Evolutionary conservation across 2,888 invertebrate species (phyloP), one percentile per base, ranked within the genome.

Genomic region (Brachyptera putata): DNA sequence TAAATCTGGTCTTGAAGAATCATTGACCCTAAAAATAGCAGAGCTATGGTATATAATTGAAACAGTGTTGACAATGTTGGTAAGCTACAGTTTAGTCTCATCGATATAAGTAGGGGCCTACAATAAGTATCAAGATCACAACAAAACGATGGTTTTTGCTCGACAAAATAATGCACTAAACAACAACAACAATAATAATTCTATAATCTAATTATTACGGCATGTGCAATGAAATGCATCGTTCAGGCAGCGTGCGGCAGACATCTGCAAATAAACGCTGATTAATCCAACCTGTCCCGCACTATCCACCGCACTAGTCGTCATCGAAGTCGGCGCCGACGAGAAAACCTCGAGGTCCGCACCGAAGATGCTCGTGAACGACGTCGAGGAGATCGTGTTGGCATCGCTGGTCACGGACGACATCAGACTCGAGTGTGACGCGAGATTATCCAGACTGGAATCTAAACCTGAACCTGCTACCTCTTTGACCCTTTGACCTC

Each of bases 301-400:
- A 37, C 39, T 11, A 3, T 43, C 43, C 2, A 4, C 16, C 2
- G 43, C 21, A 43, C 43, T 43, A 16, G 43, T 16, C 16, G 43
- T 43, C 43, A 43, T 43, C 3, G 43, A 43, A 3, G 11, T 11
- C 2, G 43, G 34, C 11, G 53, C 53, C 14, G 49, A 22, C 30
- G 46, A 24, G 22, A 60, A 59, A 36, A 62, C 25, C 43, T 62
- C 62, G 22, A 55, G 26, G 26, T 57, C 60, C n/a, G 56, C 56
- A 18, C 50, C 60, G 16, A 25, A 60, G 11, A 60, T 53, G 14
- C 50, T 57, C 21, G 59, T 59, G 60, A 62, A 62, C 43, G 59
- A 56, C 66, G 64, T 68, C 66, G 58, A 61, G 26, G 63, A 57
- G 9, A 58, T 53, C n/a, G n/a, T n/a, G n/a, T n/a, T n/a, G 11